Base-by-base conservation (phyloP, 2,113 vertebrate genomes). In the Hippocampus abdominalis region DNA sequence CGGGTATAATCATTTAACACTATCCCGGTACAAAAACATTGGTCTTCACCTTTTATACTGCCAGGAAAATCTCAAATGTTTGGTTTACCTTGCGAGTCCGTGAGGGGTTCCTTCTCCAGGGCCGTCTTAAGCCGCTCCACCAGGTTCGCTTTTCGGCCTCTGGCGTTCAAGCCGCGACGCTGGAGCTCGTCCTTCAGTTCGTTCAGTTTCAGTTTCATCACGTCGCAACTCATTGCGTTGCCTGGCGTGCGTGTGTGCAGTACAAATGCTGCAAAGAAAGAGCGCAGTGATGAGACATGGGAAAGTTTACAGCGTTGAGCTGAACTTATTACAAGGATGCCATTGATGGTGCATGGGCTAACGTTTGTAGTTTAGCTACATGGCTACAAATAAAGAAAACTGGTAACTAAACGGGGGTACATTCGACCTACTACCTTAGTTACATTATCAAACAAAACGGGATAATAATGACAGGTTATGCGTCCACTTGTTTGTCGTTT, bases 131-230 rank as follows among this genome's bases (percentile, higher is more conserved):
- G 84, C 85, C 94, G 82, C 75, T 92, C 93, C 64, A 93, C 92
- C 69, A 96, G 81, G 57, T 95, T 94, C 8, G 93, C 94, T 84
- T 96, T 95, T 8, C 94, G 93, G 74, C 95, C 95, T 51, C 76
- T 90, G 48, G 91, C 92, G 74, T 95, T 94, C 83, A 96, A 85
- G 81, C 94, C 94, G 32, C 94, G 93, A 39, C 92, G 92, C 86
- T 94, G 94, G 72, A 94, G 91, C 84, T 96, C 94, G 67, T 94
- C 93, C 81, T 93, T 94, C 54, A 94, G 84, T 77, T 96, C 94
- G 81, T 93, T 94, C 25, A 95, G 94, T 87, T 94, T 92, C 86
- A 95, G 87, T 85, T 93, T 93, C 86, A 94, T 91, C 71, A 95
- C 93, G 86, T 95, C 94, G 72, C 94, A 56, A 69, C 88, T 92